A percentile compares a stretch with the other conserved stretches of the same genome.
Conservation (phyloP, 2,113 vertebrate genomes). For the Diadophis punctatus region DNA sequence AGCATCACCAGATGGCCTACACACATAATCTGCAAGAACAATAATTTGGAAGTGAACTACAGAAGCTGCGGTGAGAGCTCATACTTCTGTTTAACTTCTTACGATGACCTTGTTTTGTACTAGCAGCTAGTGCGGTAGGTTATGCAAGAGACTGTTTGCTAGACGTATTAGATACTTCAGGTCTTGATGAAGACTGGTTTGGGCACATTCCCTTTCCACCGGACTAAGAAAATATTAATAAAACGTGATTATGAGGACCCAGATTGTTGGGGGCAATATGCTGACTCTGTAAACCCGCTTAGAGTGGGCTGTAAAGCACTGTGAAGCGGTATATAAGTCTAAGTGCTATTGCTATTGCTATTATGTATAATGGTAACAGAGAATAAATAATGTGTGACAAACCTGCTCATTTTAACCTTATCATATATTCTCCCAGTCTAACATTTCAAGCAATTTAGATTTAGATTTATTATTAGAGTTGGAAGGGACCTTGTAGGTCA, state of each 20-base stretch:
- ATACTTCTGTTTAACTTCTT: constrained; percentile 30
- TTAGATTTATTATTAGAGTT: too few relatives aligned
- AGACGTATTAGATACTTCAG: not conserved
- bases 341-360: too few relatives aligned
- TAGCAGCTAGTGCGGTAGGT: not conserved
- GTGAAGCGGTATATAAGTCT: too few relatives aligned
- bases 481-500: too few relatives aligned
- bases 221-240: not conserved
- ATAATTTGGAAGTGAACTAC: constrained; percentile 68
- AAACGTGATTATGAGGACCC: not conserved
- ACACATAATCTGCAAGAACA: constrained; percentile 68
- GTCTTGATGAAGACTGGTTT: not conserved
- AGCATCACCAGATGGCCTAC: constrained; percentile 61
- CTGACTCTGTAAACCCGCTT: too few relatives aligned
- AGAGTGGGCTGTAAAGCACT: too few relatives aligned
- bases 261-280: too few relatives aligned
- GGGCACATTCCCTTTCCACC: not conserved
- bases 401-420: not conserved
- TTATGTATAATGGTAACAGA: not conserved
- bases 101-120: not conserved
- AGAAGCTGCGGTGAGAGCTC: constrained; percentile 75
- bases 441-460: not conserved
- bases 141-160: not conserved
- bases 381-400: not conserved
- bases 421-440: not conserved